These are phyloP conservation scores for Champsocephalus esox DNA, from an alignment of 2,797 vertebrate species.

Conservation along the genomic window DNA sequence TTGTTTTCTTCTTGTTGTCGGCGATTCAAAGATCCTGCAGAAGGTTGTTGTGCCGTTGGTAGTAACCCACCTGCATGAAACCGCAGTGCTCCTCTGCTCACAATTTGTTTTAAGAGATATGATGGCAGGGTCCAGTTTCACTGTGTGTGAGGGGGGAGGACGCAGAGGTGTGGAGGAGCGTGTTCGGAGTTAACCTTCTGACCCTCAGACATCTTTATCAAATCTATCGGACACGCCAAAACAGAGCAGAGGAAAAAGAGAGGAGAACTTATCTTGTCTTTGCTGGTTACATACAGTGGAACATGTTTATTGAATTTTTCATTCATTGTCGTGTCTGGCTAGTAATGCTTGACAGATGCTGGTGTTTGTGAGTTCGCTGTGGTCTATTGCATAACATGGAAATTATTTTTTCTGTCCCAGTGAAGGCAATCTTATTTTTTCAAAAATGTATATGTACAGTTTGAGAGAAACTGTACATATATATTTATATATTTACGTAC, in stretches of 20 bases:
- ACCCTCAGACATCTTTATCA: constrained; percentile 70
- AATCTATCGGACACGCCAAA: constrained; percentile 57
- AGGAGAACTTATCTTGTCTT: constrained; percentile 64
- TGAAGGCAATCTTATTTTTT: constrained; percentile 29
- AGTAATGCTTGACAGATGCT: constrained; percentile 76
- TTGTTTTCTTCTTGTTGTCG: background rate
- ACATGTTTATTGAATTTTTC: constrained; percentile 75
- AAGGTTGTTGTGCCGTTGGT: constrained; percentile 18
- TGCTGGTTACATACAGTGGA: constrained; percentile 51
- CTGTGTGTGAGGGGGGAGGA: constrained; percentile 6
- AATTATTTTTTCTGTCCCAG: constrained; percentile 12
- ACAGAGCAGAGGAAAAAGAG: constrained; percentile 47
- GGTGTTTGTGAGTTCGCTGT: constrained; percentile 61
- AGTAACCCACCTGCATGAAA: constrained; percentile 43
- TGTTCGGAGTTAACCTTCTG: constrained; percentile 74
- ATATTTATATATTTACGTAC: no score
- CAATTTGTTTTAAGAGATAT: constrained; percentile 65
- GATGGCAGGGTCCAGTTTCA: constrained; percentile 50
- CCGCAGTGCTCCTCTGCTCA: constrained; percentile 34
- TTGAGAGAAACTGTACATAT: constrained; percentile 1
- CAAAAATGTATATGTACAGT: constrained; percentile 40
- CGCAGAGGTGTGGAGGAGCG: constrained; percentile 28
- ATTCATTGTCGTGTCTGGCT: constrained; percentile 69
- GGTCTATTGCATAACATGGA: constrained; percentile 44
- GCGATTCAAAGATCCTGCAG: constrained; percentile 29